Conservation (phyloP, 2,797 vertebrate genomes). For the Scyliorhinus canicula region DNA sequence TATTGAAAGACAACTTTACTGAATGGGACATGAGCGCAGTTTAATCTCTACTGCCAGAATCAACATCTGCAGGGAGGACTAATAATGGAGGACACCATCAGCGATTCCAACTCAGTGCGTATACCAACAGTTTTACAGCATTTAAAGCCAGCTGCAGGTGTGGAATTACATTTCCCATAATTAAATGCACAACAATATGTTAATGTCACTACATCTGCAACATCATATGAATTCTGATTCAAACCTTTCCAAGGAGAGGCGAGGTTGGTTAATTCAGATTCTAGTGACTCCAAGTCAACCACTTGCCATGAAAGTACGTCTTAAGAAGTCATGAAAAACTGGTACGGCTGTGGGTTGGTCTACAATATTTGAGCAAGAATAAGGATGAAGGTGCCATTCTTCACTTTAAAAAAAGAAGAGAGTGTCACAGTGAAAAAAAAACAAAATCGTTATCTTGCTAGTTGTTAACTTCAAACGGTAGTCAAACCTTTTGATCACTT, state of each 20-base stretch:
- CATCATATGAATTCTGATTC: conserved; percentile 28
- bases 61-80: background rate
- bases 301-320: conserved; percentile 33
- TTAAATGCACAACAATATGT: background rate
- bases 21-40: background rate
- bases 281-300: conserved; percentile 36
- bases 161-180: background rate
- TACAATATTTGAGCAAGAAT: conserved; percentile 37
- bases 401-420: conserved; percentile 33
- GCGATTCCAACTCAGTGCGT: background rate
- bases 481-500: background rate
- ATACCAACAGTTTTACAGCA: background rate
- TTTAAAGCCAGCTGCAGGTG: background rate
- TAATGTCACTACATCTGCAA: conserved; percentile 32
- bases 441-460: background rate
- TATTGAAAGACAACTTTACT: background rate
- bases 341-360: conserved; percentile 31
- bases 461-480: background rate
- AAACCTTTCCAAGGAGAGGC: conserved; percentile 35
- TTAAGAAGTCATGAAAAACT: conserved; percentile 36
- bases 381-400: conserved; percentile 36
- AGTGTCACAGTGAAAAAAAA: conserved; percentile 35
- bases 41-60: background rate
- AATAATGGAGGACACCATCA: background rate
- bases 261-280: conserved; percentile 34